Conservation (phyloP, 1,140 invertebrate genomes). For the Rhagoletis zephyria region DNA sequence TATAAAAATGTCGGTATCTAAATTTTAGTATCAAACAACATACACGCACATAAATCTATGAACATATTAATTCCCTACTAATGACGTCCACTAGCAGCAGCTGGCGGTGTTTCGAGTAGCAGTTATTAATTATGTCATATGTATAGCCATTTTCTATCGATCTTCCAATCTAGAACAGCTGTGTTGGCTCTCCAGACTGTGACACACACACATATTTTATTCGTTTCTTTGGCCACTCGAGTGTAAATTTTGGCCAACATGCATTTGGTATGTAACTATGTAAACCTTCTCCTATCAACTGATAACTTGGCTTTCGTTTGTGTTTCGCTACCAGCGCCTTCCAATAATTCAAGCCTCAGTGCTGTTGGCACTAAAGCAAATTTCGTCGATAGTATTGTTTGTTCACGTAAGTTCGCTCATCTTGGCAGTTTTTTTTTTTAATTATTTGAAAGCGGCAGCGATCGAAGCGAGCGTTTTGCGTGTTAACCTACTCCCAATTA, state of each 20-base stretch:
- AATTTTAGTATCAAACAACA: too few relatives aligned
- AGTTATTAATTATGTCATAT: too few relatives aligned
- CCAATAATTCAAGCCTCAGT: not conserved
- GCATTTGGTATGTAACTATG: not conserved
- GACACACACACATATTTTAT: not conserved
- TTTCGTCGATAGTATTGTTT: not conserved
- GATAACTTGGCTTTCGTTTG: not conserved
- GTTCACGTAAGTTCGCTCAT: not conserved
- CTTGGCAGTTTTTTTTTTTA: not conserved
- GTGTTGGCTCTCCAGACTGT: not conserved
- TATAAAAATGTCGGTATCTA: too few relatives aligned
- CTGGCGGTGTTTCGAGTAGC: too few relatives aligned
- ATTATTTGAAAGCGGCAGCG: not conserved
- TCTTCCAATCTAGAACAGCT: not conserved
- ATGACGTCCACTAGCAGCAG: too few relatives aligned
- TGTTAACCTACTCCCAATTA: slow-evolving; percentile 46
- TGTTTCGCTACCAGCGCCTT: not conserved
- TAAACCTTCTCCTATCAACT: not conserved
- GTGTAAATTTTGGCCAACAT: not conserved
- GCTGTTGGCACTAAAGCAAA: not conserved
- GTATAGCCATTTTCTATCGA: not conserved
- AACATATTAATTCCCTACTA: too few relatives aligned
- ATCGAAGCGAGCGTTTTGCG: not conserved
- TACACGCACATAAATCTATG: too few relatives aligned
- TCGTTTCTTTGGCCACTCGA: not conserved